These are phyloP conservation scores for Ganaspis sp. DNA, from an alignment of 1,140 invertebrate species.

Conservation along the genomic window DNA sequence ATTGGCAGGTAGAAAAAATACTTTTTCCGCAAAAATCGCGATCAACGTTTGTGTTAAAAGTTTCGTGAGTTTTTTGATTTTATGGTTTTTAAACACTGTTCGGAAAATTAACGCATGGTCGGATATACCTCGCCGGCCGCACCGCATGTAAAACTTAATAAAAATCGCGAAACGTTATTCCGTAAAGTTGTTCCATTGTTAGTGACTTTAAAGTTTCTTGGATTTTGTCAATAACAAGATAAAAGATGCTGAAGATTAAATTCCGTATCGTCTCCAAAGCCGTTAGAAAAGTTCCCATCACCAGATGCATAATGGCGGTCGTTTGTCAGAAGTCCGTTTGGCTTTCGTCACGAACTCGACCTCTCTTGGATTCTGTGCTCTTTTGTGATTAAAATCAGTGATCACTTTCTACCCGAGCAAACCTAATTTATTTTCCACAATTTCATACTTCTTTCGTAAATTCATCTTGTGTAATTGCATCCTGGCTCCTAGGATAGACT, in stretches of 20 bases:
- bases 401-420: background rate
- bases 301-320: conserved; percentile 73
- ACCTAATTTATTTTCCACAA: background rate
- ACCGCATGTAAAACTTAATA: conserved; percentile 33
- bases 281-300: conserved; percentile 39
- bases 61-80: conserved; percentile 50
- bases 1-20: conserved; percentile 65
- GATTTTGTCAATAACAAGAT: background rate
- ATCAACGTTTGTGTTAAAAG: conserved; percentile 61
- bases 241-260: background rate
- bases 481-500: too few relatives aligned
- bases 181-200: conserved; percentile 33
- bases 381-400: conserved; percentile 18
- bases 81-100: conserved; percentile 35
- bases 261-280: background rate
- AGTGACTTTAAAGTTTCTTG: conserved; percentile 12
- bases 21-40: conserved; percentile 46
- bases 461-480: background rate
- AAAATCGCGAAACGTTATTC: conserved; percentile 20
- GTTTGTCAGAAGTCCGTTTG: conserved; percentile 63
- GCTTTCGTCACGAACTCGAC: conserved; percentile 12
- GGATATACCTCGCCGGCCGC: conserved; percentile 56
- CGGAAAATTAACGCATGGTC: conserved; percentile 55
- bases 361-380: conserved; percentile 24
- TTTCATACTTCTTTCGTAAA: too few relatives aligned